phyloP scores from a whole-genome alignment of 64 coral and sea anemone species.

The Montipora efflorescens region DNA sequence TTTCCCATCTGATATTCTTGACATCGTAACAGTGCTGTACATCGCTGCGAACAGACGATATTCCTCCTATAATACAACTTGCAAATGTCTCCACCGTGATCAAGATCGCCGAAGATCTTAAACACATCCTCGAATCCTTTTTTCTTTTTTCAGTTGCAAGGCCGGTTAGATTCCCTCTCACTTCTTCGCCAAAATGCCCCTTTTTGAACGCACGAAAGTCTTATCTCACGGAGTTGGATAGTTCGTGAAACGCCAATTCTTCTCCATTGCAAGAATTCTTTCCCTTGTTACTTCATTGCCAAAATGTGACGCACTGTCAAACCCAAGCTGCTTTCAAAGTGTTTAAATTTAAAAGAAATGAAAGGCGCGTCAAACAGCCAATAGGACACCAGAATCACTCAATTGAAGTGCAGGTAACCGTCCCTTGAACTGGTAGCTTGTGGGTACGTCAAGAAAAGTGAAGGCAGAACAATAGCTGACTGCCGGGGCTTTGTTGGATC shows the following conservation, averaged over 20 bases:
- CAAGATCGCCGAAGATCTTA: no score
- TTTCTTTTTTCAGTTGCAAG: no score
- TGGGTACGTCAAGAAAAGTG: slow-evolving; percentile 13
- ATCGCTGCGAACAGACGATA: no score
- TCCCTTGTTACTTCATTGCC: background rate
- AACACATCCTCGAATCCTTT: no score
- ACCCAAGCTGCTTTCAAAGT: slow-evolving; percentile 49
- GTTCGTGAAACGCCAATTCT: background rate
- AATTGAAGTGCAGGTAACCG: slow-evolving; percentile 34
- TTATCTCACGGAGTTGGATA: background rate
- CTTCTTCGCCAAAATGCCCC: no score
- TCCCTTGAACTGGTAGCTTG: slow-evolving; percentile 14
- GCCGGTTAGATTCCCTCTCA: no score
- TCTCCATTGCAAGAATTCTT: background rate
- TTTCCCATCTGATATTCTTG: no score
- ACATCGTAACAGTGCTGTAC: no score
- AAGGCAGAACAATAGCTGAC: slow-evolving; percentile 34
- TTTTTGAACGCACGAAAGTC: no score
- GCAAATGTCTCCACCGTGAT: no score
- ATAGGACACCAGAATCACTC: background rate
- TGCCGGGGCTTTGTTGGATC: slow-evolving; percentile 34
- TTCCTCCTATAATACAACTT: no score
- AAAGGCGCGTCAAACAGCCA: background rate
- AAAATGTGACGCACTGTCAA: slow-evolving; percentile 8
- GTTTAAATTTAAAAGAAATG: slow-evolving; percentile 39